Base-by-base conservation (phyloP, 2,113 vertebrate genomes). In the Passer montanus region DNA sequence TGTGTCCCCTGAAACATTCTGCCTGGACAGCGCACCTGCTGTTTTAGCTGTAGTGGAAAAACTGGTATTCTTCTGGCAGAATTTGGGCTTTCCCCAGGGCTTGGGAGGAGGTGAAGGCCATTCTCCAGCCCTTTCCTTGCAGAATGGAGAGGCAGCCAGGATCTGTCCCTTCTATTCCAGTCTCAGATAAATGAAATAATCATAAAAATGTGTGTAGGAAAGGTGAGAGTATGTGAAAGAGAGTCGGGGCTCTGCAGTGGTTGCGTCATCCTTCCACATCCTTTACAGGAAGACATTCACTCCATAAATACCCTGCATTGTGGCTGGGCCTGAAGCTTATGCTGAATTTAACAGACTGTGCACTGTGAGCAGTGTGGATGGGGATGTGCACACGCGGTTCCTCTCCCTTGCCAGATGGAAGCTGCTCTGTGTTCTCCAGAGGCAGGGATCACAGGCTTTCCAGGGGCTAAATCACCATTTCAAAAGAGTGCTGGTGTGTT, bases 321-420 rank as follows among this genome's bases (percentile, higher is more conserved):
- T 11, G 49, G 62, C 90, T 88, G 94, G 60, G 70, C 52, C 82
- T 4, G 4, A 56, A 62, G 72, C 39, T 70, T 28, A 17, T 0
- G 46, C 39, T 21, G 84, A 74, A 60, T 81, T 87, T 31, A 41
- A 41, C 8, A 67, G 62, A 21, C 46, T 52, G 66, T 27, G 63
- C 83, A 60, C 47, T 46, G 69, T 23, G 8, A 68, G 79, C 26
- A 4, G 55, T 0, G 1, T 14, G 31, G 1, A 5, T 35, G 41
- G n/a, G 63, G n/a, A 41, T 3, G 49, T 20, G 19, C 10, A 4
- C 7, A 31, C 21, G 49, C 3, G 1, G 59, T 13, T 56, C 63
- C 53, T 23, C 46, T 46, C n/a, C 21, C 43, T 26, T 7, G 24
- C 37, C 14, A 46, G 28, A 53, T 50, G 59, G 87, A 76, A 79